phyloP scores from a whole-genome alignment of 2,113 vertebrate genomes.

The Toxostoma redivivum region DNA sequence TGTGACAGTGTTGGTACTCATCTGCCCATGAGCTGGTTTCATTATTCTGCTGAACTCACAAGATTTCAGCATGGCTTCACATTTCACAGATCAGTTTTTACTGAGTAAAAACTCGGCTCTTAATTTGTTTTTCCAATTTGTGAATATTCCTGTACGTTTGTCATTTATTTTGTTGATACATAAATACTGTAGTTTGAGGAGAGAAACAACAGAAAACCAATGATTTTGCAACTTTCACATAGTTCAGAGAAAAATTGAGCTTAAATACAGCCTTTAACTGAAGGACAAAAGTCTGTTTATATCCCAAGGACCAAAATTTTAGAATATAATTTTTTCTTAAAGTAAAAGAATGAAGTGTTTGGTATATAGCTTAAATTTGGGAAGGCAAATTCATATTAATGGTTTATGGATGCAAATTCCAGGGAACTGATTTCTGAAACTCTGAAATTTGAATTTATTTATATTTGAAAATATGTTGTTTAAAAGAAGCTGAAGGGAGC shows the following conservation, averaged over 20 bases:
- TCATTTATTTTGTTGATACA: background rate
- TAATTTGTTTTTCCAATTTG: background rate
- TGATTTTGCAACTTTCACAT: background rate
- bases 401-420: background rate
- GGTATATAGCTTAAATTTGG: background rate
- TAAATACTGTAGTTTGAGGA: background rate
- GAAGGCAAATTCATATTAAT: background rate
- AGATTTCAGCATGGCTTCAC: background rate
- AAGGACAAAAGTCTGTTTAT: background rate
- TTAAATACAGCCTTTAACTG: background rate
- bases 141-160: background rate
- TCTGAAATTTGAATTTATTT: conserved; percentile 24
- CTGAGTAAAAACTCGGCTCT: background rate
- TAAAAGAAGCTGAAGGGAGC: background rate
- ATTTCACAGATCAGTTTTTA: background rate
- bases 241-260: background rate
- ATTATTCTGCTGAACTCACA: background rate
- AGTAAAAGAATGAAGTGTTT: background rate
- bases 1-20: background rate
- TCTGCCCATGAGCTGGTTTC: background rate
- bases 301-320: background rate
- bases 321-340: background rate
- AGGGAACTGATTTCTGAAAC: background rate
- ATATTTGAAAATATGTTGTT: background rate
- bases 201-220: background rate